These are phyloP conservation scores for Drosophila athabasca DNA, from an alignment of 1,140 invertebrate genomes.

Conservation along the genomic window DNA sequence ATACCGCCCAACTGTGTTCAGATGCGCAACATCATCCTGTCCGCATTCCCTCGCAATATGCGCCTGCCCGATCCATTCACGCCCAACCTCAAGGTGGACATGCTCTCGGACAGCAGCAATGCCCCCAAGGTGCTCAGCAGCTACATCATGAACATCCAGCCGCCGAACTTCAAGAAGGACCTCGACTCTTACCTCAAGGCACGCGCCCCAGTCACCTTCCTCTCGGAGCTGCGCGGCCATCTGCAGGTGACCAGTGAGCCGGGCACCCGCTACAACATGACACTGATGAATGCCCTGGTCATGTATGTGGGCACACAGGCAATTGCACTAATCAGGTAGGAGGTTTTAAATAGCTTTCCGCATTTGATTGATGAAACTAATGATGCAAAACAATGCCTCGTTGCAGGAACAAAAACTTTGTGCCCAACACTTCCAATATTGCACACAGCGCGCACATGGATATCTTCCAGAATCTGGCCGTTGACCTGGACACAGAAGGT, in stretches of 20 bases:
- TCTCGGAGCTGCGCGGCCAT: constrained; percentile 95
- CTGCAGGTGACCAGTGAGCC: constrained; percentile 94
- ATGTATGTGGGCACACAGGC: constrained; percentile 99
- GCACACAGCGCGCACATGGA: constrained; percentile 99
- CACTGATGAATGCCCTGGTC: constrained; percentile 98
- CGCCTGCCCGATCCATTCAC: constrained; percentile 98
- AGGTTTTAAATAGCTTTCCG: neutral
- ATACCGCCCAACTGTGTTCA: constrained; percentile 99
- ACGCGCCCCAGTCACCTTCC: constrained; percentile 96
- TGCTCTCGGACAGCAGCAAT: constrained; percentile 92
- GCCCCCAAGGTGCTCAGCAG: constrained; percentile 96
- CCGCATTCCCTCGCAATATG: constrained; percentile 99
- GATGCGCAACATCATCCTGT: constrained; percentile 98
- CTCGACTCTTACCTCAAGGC: constrained; percentile 98
- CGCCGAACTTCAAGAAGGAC: constrained; percentile 95
- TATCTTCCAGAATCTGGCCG: constrained; percentile 99
- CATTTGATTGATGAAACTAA: no score
- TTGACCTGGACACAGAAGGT: constrained; percentile 98
- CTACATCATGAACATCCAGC: constrained; percentile 94
- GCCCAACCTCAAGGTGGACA: constrained; percentile 98
- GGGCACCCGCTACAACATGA: constrained; percentile 96
- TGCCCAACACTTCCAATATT: constrained; percentile 97
- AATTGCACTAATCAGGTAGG: constrained; percentile 90
- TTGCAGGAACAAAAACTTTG: constrained; percentile 90
- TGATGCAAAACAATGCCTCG: no score